Evolutionary conservation across 2,888 invertebrate genomes (phyloP), one percentile per base, ranked within the genome.

Genomic region (Leptinotarsa tumamoca): DNA sequence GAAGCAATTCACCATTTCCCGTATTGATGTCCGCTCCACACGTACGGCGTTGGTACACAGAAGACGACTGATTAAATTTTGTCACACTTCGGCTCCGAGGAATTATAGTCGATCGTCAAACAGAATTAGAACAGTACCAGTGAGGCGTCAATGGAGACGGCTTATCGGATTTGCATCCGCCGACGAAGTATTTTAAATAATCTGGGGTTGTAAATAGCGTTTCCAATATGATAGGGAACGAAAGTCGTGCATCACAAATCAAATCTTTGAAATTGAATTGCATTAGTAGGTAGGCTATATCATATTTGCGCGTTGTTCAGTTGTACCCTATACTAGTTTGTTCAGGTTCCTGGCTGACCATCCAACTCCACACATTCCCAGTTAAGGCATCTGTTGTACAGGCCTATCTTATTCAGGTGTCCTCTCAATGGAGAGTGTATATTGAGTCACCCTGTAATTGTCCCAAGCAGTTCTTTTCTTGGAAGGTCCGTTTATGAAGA

Each of bases 21-120:
- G 23, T 68, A 17, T 27, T 15, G n/a, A 52, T 17, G 27, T 21
- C 68, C 14, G 52, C 23, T 10, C 52, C 52, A 68, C 52, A 68
- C 51, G 50, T 52, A 23, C 54, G 13, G 51, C 27, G 50, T 51
- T 52, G 10, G 17, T 5, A 21, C 51, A 23, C 68, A 52, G 21
- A n/a, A 17, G 68, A 23, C 14, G 52, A 17, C 68, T 52, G 68
- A 68, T 68, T 68, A 52, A 68, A 27, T 68, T 27, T 52, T 68
- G 68, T 68, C 68, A 68, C 68, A 68, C 52, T 68, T 27, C n/a
- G 15, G 27, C 68, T 52, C 52, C 68, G 23, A 27, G 15, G 27
- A 68, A 15, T 68, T 68, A 52, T 27, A 51, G 68, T n/a, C 68
- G 51, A 51, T 68, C 68, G 27, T 23, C 52, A 52, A 68, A 68